Evolutionary conservation across 1,140 invertebrate species (phyloP).

Genomic region (Drosophila auraria): DNA sequence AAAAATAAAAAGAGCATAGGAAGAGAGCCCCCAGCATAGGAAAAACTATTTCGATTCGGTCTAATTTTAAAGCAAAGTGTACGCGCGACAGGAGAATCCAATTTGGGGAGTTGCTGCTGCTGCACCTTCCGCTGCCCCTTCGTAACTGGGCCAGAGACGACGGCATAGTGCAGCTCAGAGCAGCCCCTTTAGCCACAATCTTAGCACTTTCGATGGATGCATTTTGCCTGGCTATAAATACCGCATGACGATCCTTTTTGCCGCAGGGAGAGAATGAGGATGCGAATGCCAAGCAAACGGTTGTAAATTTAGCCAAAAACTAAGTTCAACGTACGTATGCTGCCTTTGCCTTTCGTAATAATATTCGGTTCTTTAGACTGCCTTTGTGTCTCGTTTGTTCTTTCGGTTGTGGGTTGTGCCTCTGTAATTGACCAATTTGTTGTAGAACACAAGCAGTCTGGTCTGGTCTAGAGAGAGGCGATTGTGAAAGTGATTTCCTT

Average conservation of each 20-base stretch:
- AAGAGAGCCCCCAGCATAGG: constrained; percentile 3
- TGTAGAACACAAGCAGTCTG: constrained; percentile 42
- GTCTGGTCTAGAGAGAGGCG: constrained; percentile 14
- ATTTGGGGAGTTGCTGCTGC: constrained; percentile 22
- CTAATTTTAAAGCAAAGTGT: constrained; percentile 46
- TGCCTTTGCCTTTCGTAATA: constrained; percentile 19
- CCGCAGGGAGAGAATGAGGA: constrained; percentile 64
- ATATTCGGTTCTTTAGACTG: constrained; percentile 31
- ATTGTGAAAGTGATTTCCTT: constrained; percentile 75
- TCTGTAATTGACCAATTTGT: constrained; percentile 73
- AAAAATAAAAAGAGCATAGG: background rate
- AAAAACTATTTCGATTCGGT: constrained; percentile 43
- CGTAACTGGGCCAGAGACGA: constrained; percentile 68
- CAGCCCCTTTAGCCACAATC: constrained; percentile 13
- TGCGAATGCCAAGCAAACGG: constrained; percentile 70
- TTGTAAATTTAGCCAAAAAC: constrained; percentile 76
- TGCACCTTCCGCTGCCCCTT: constrained; percentile 14
- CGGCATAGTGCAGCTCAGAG: background rate
- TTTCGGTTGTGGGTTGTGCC: constrained; percentile 47
- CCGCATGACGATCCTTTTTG: constrained; percentile 50
- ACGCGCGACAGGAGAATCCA: constrained; percentile 24
- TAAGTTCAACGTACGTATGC: constrained; percentile 77
- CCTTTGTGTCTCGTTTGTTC: constrained; percentile 26
- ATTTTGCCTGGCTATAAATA: constrained; percentile 57
- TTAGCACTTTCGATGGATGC: constrained; percentile 47